phyloP scores from a whole-genome alignment of 2,113 vertebrate species.

The Zootoca vivipara region DNA sequence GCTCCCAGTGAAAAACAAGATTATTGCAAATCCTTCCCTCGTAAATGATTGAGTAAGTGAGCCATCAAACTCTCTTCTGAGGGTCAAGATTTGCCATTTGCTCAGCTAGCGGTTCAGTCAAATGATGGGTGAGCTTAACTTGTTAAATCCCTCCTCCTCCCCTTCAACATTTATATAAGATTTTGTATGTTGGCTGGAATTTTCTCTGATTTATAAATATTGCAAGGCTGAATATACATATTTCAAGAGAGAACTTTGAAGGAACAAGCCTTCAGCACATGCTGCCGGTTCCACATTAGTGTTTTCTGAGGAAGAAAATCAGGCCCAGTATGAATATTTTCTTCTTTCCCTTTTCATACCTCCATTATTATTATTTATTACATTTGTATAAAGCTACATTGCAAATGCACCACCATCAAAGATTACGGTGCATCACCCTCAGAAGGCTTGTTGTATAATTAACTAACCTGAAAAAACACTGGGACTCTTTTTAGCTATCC shows the following conservation, averaged over 20 bases:
- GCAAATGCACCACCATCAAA: background rate
- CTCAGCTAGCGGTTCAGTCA: conserved; percentile 55
- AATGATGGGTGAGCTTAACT: conserved; percentile 56
- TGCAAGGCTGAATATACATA: conserved; percentile 19
- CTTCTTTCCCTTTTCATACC: background rate
- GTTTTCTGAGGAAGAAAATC: background rate
- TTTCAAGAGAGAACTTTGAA: conserved; percentile 26
- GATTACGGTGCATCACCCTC: background rate
- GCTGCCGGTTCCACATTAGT: conserved; percentile 1
- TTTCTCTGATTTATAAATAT: conserved; percentile 40
- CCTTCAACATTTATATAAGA: conserved; percentile 12
- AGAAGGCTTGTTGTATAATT: background rate
- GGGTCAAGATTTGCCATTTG: conserved; percentile 58
- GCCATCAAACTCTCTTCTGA: conserved; percentile 54
- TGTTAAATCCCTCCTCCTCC: conserved; percentile 32
- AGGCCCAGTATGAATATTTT: background rate
- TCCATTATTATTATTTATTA: background rate
- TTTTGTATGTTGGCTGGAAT: conserved; percentile 49
- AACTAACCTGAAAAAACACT: background rate
- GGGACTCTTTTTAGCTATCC: background rate
- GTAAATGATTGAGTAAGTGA: conserved; percentile 63
- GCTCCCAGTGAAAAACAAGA: conserved; percentile 58
- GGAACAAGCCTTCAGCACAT: background rate
- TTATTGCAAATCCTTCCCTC: conserved; percentile 54
- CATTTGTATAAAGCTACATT: background rate